phyloP scores from a whole-genome alignment of 2,113 vertebrate species.

The Myiozetetes cayanensis region DNA sequence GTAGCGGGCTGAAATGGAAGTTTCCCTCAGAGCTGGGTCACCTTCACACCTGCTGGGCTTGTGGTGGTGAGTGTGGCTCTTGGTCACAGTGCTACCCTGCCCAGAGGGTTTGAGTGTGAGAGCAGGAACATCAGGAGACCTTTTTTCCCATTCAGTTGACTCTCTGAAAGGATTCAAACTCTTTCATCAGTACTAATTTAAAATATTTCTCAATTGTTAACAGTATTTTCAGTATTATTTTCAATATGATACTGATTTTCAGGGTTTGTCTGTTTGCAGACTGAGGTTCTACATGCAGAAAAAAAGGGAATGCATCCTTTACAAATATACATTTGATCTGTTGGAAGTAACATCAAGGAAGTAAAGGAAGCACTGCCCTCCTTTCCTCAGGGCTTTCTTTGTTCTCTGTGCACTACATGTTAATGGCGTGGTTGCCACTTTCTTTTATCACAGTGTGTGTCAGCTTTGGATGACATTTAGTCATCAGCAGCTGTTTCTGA shows the following conservation, averaged over 20 bases:
- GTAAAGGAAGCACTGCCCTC: neutral
- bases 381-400: neutral
- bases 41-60: neutral
- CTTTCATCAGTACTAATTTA: neutral
- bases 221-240: neutral
- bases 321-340: neutral
- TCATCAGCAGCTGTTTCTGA: neutral
- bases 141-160: neutral
- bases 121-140: neutral
- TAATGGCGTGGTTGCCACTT: neutral
- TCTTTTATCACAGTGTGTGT: neutral
- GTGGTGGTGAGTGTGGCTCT: neutral
- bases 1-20: neutral
- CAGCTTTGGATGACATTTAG: neutral
- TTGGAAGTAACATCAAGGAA: neutral
- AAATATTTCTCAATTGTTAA: neutral
- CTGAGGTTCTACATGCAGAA: neutral
- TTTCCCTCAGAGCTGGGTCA: neutral
- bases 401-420: neutral
- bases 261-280: neutral
- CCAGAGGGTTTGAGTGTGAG: neutral
- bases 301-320: neutral
- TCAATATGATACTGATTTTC: neutral
- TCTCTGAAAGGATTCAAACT: neutral
- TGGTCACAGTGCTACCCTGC: neutral